Evolutionary conservation across 1,140 invertebrate species (phyloP), one percentile per base, ranked within the genome.

Genomic region (Sinella curviseta): DNA sequence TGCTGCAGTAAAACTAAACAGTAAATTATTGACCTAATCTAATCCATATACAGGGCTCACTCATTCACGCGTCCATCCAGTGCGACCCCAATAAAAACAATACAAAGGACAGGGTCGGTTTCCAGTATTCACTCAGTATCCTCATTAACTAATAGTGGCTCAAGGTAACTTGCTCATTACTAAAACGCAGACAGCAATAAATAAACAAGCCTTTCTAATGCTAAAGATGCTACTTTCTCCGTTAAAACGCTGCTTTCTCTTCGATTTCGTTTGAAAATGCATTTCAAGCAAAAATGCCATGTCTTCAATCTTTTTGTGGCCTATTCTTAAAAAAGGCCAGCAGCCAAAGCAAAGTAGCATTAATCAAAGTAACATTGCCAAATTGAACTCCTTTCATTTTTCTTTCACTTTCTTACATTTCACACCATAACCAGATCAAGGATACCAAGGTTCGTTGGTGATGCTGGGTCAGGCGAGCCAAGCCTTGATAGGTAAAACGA

Each of bases 111-210:
- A 85, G 84, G 84, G 16, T 85, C 84, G 14, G 83, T 83, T 17
- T 94, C 93, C 86, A 94, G 93, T 89, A 94, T 95, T 70, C 65
- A 70, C n/a, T 70, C 65, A 30, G 31, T 33, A 90, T 93, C 93
- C 88, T 93, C 93, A 86, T 89, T 94, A 89, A 90, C 92, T 88
- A 90, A 90, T 87, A 90, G 91, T 86, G 90, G 92, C 88, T 90
- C 90, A 90, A 94, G 93, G 93, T 93, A 94, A 92, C 67, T 74
- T n/a, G n/a, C n/a, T n/a, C n/a, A n/a, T n/a, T n/a, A n/a, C 31
- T 78, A 17, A 28, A 31, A 74, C 30, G 55, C 14, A n/a, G 24
- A 60, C 4, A 33, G 4, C 24, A 74, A 75, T 54, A 20, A 54
- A 4, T n/a, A 74, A 75, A 39, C 35, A n/a, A 24, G 34, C 35